phyloP scores from a whole-genome alignment of 2,113 vertebrate genomes.

The Archocentrus centrarchus region DNA sequence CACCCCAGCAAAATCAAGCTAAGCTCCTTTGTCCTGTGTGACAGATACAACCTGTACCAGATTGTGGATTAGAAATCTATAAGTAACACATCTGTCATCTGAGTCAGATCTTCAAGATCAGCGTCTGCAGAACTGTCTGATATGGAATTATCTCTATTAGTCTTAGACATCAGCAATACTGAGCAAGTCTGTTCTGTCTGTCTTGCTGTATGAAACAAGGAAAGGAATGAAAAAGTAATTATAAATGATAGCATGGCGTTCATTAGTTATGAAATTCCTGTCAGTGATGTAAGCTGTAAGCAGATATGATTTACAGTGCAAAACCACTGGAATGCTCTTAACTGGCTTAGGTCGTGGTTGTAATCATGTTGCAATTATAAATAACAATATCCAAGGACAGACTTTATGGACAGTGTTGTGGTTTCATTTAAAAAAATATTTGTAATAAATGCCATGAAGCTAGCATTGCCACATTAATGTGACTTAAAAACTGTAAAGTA shows the following conservation, averaged over 20 bases:
- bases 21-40: slow-evolving; percentile 58
- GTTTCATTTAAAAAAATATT: not conserved
- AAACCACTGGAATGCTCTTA: not conserved
- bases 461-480: not conserved
- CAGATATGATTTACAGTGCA: not conserved
- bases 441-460: not conserved
- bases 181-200: not conserved
- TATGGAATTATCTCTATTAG: not conserved
- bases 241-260: not conserved
- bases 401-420: not conserved
- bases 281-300: not conserved
- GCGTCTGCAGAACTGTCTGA: not conserved
- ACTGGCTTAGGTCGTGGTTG: not conserved
- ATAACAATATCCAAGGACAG: not conserved
- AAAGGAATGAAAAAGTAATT: not conserved
- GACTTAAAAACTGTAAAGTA: not conserved
- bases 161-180: not conserved
- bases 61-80: slow-evolving; percentile 58
- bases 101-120: slow-evolving; percentile 42
- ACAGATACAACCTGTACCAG: slow-evolving; percentile 44
- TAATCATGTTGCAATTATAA: not conserved
- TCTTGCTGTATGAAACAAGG: not conserved
- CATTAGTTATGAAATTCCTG: slow-evolving; percentile 4
- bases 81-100: slow-evolving; percentile 6
- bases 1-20: slow-evolving; percentile 49